These are phyloP conservation scores for Pristis pectinata DNA, from an alignment of 2,797 vertebrate genomes.

Conservation along the genomic window DNA sequence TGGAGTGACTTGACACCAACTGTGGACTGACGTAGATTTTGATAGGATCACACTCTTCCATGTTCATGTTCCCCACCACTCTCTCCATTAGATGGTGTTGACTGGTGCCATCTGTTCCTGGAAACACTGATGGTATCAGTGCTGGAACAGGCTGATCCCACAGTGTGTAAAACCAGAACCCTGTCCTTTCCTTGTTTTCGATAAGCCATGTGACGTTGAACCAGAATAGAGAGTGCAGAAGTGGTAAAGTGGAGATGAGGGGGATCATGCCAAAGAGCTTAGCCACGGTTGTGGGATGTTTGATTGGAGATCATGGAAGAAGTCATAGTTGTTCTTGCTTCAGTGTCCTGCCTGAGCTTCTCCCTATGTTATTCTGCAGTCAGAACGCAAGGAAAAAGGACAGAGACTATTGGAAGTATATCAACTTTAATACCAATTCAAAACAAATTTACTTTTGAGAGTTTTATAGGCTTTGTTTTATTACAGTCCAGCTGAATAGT, in stretches of 20 bases:
- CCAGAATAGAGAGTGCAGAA: conserved; percentile 1
- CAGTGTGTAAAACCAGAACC: neutral
- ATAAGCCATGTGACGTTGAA: neutral
- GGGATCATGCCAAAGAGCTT: neutral
- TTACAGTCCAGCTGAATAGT: neutral
- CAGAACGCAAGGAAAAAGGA: neutral
- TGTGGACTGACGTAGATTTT: conserved; percentile 14
- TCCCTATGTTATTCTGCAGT: neutral
- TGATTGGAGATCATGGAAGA: conserved; percentile 16
- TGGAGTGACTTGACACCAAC: neutral
- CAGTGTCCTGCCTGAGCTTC: neutral
- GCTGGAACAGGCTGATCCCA: neutral
- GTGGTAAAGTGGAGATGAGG: neutral
- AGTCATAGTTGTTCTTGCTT: neutral
- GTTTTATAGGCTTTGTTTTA: neutral
- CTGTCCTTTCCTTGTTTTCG: neutral
- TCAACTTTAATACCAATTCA: neutral
- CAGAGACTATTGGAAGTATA: neutral
- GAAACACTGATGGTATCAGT: neutral
- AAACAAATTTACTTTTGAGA: neutral
- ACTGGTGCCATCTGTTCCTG: neutral
- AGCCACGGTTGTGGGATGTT: neutral
- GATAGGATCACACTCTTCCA: conserved; percentile 10
- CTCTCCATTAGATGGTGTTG: neutral
- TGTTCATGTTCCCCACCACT: conserved; percentile 11